Evolutionary conservation across 2,888 invertebrate species (phyloP).

Genomic region (Nomada ferruginata): DNA sequence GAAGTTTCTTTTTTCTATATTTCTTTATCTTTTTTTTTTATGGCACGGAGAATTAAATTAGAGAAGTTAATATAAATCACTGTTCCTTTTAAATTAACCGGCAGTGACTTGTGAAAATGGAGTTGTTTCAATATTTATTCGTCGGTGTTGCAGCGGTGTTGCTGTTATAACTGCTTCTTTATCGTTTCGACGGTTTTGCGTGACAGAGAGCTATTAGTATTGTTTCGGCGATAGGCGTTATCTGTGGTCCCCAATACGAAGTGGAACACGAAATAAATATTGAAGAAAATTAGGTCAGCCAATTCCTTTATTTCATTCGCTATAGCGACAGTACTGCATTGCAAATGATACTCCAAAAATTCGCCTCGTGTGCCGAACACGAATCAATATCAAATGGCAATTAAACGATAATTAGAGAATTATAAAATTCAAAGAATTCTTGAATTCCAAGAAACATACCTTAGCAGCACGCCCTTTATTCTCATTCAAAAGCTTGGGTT

Average conservation of each 20-base stretch:
- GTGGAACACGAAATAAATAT: not conserved
- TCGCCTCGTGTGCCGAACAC: not conserved
- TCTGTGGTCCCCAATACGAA: not conserved
- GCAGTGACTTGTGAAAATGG: not conserved
- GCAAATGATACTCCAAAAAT: not conserved
- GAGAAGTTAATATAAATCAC: not conserved
- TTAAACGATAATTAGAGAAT: not conserved
- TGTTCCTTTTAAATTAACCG: not conserved
- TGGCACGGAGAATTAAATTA: not conserved
- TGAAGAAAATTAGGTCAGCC: too few relatives aligned
- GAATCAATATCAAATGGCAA: not conserved
- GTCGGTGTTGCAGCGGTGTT: not conserved
- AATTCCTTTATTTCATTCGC: not conserved
- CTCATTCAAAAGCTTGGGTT: slow-evolving; percentile 11
- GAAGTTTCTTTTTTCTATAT: not conserved
- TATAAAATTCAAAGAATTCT: slow-evolving; percentile 9
- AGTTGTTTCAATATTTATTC: not conserved
- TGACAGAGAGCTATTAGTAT: slow-evolving; percentile 31
- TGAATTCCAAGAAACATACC: slow-evolving; percentile 18
- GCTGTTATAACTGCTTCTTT: not conserved
- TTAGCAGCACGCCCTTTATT: slow-evolving; percentile 42
- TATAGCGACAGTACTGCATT: not conserved
- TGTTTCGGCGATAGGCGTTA: slow-evolving; percentile 5
- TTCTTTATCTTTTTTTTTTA: not conserved
- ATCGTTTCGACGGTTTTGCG: slow-evolving; percentile 17